phyloP scores from a whole-genome alignment of 1,140 invertebrate genomes.

The Zaprionus ghesquierei region DNA sequence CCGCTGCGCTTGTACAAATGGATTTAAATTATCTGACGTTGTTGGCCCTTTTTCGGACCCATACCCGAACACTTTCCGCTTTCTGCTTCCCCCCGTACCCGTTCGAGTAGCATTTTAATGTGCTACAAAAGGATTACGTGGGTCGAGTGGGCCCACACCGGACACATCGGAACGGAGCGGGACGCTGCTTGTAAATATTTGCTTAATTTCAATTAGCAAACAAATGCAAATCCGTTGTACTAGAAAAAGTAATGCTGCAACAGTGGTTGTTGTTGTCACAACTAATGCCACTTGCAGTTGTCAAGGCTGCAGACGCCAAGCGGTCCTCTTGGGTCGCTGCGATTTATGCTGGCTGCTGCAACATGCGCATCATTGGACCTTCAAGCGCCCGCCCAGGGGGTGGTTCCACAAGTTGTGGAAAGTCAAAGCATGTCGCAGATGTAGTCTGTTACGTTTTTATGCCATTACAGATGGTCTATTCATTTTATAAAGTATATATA shows the following conservation, averaged over 20 bases:
- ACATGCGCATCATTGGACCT: conserved; percentile 25
- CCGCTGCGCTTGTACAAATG: conserved; percentile 69
- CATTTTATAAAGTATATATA: too few species aligned
- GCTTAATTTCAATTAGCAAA: conserved; percentile 81
- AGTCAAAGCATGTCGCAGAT: neutral
- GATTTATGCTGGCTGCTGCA: conserved; percentile 43
- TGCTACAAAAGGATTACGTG: conserved; percentile 82
- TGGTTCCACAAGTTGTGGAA: neutral
- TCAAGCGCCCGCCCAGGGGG: conserved; percentile 13
- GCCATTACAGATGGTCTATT: too few species aligned
- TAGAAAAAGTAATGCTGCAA: conserved; percentile 63
- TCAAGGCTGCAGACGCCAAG: conserved; percentile 69
- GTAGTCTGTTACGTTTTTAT: too few species aligned
- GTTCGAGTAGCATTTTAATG: conserved; percentile 54
- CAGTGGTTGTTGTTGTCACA: conserved; percentile 50
- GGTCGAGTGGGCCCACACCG: conserved; percentile 53
- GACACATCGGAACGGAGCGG: neutral
- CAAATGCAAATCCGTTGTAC: conserved; percentile 79
- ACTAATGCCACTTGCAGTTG: conserved; percentile 78
- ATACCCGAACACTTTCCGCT: neutral
- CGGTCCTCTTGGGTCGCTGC: conserved; percentile 24
- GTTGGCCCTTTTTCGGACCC: conserved; percentile 14
- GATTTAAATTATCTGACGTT: conserved; percentile 72
- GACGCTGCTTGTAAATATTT: conserved; percentile 54
- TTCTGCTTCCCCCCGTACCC: neutral